Evolutionary conservation across 2,797 vertebrate species (phyloP).

Genomic region (Phaenicophaeus curvirostris): DNA sequence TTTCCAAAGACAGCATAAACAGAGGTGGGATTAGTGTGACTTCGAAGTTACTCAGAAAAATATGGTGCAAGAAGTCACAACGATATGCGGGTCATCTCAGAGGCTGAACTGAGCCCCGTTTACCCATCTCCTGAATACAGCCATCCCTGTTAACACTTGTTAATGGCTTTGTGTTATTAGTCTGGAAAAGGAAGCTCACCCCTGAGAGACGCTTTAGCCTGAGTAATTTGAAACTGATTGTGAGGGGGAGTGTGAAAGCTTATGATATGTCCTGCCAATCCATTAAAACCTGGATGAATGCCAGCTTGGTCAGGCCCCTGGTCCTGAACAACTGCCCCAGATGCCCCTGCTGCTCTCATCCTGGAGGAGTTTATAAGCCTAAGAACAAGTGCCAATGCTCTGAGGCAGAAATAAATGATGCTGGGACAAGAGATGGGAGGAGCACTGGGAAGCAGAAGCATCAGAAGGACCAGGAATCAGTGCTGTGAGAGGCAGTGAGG

Average conservation of each 20-base stretch:
- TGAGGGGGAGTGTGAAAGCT: neutral
- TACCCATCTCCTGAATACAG: neutral
- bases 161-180: neutral
- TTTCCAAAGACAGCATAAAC: neutral
- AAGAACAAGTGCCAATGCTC: neutral
- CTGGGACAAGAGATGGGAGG: neutral
- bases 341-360: neutral
- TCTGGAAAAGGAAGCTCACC: neutral
- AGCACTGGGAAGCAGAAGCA: accelerated
- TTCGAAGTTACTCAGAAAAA: neutral
- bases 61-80: neutral
- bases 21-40: neutral
- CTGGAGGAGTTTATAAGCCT: neutral
- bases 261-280: neutral
- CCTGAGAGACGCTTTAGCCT: neutral
- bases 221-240: neutral
- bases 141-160: neutral
- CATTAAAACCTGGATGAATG: neutral
- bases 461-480: neutral
- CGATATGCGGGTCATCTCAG: neutral
- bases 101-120: neutral
- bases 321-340: neutral
- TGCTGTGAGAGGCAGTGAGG: neutral
- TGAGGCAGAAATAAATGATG: neutral
- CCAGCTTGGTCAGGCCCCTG: neutral